Conservation (phyloP, 1,140 invertebrate genomes). For the Ceratitis capitata region DNA sequence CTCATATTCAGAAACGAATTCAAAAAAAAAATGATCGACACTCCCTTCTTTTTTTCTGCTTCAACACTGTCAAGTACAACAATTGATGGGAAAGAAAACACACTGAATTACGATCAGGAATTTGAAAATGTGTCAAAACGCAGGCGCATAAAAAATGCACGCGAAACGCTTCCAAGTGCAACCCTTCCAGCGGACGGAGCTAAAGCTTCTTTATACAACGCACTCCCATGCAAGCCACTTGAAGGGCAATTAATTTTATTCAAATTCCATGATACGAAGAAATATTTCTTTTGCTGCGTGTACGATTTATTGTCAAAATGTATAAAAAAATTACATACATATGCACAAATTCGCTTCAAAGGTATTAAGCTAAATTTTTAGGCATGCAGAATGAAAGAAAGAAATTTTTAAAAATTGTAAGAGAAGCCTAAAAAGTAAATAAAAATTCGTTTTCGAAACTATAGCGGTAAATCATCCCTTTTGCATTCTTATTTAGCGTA, state of each 20-base stretch:
- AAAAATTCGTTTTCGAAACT: too few species aligned
- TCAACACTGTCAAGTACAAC: not conserved
- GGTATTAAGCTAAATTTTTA: too few species aligned
- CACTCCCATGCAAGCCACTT: not conserved
- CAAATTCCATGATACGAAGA: not conserved
- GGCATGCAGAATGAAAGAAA: too few species aligned
- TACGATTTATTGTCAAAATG: not conserved
- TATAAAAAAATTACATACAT: too few species aligned
- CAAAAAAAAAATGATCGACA: conserved; percentile 44
- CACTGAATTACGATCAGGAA: not conserved
- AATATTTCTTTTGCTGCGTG: not conserved
- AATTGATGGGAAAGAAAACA: not conserved
- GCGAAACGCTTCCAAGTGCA: not conserved
- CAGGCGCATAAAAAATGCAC: not conserved
- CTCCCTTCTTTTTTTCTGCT: not conserved
- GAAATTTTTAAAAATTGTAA: too few species aligned
- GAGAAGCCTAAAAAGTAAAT: too few species aligned
- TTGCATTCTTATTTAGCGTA: too few species aligned
- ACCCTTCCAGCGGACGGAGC: not conserved
- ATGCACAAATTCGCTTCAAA: too few species aligned
- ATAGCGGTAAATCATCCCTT: too few species aligned
- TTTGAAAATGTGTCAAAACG: conserved; percentile 1
- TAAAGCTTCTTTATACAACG: not conserved
- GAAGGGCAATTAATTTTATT: not conserved
- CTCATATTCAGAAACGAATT: too few species aligned